phyloP scores from a whole-genome alignment of 2,113 vertebrate genomes.

The Brachyhypopomus occidentalis region DNA sequence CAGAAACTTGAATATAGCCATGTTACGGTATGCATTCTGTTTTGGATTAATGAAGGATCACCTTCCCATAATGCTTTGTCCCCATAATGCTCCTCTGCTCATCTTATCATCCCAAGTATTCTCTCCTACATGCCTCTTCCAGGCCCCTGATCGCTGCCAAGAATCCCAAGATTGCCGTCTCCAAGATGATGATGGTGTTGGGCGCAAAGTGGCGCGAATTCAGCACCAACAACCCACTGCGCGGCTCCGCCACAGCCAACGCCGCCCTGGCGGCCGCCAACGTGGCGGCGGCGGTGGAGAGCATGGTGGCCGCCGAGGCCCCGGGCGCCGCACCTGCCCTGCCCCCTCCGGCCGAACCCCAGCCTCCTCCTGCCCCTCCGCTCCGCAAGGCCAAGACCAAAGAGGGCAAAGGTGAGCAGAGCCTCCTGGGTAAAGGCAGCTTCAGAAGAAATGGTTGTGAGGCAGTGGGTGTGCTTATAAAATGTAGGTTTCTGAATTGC shows the following conservation, averaged over 20 bases:
- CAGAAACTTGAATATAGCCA: too few relatives aligned
- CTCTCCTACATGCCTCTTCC: not conserved
- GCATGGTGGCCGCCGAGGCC: slow-evolving; percentile 79
- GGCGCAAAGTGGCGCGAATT: slow-evolving; percentile 98
- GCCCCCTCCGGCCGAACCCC: slow-evolving; percentile 55
- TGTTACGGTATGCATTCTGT: too few relatives aligned
- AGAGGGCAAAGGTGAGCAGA: slow-evolving; percentile 90
- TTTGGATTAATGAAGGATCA: too few relatives aligned
- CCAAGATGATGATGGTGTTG: slow-evolving; percentile 99
- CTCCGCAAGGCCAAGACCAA: slow-evolving; percentile 97
- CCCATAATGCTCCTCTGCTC: too few relatives aligned
- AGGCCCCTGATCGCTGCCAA: slow-evolving; percentile 97
- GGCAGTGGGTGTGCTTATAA: not conserved
- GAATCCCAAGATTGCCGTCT: slow-evolving; percentile 98
- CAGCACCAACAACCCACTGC: slow-evolving; percentile 96
- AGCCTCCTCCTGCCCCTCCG: slow-evolving; percentile 80
- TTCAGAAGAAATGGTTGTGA: not conserved
- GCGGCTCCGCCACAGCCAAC: slow-evolving; percentile 90
- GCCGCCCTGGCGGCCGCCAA: slow-evolving; percentile 90
- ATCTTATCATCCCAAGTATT: too few relatives aligned
- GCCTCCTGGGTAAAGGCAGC: not conserved
- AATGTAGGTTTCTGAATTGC: too few relatives aligned
- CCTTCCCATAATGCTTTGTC: too few relatives aligned
- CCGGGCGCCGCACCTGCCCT: not conserved
- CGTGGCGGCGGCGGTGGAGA: slow-evolving; percentile 89